Base-by-base conservation (phyloP, 2,888 invertebrate genomes). In the Glyphotaelius pellucidus region DNA sequence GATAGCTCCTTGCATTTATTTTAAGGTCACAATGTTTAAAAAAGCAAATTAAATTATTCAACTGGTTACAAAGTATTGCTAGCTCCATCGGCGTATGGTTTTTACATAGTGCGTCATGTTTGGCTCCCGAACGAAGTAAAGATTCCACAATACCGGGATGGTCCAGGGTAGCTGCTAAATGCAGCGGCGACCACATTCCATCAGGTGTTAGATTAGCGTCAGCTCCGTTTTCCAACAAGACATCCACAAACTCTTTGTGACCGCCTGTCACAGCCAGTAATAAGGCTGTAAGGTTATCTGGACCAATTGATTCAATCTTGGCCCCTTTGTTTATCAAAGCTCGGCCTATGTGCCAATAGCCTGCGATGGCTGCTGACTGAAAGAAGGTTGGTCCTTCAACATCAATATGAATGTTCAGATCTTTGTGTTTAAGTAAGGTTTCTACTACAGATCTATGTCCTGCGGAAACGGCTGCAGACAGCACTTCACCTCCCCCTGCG, bases 161-260 rank as follows among this genome's bases (percentile, higher is more conserved):
- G 88, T 79, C 38, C 35, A 25, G 15, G 15, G 79, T 15, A 38
- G 35, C 79, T 19, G 88, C 88, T 79, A 67, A 15, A 35, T 88
- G 79, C n/a, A 88, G 32, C n/a, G 79, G 19, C 1, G 67, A 79
- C 19, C 7, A 30, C 31, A 47, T 31, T 52, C 30, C 88, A 38
- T 35, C 19, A 9, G 79, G 67, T 32, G 12, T 31, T 12, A 32
- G 32, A 31, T 88, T 79, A 19, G n/a, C 4, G 35, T 88, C 35
- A 80, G 88, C 67, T 42, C 42, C 42, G 4, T 88, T 88, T 25
- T 31, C 19, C 31, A 88, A 79, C 52, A 88, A 35, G 35, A 88
- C 32, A 79, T 88, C 88, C 11, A 88, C 88, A 79, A 67, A 88
- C 79, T 88, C 79, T 32, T 80, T 88, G 88, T 79, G 38, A 79